phyloP scores from a whole-genome alignment of 2,113 vertebrate genomes.

The Notothenia rossii region DNA sequence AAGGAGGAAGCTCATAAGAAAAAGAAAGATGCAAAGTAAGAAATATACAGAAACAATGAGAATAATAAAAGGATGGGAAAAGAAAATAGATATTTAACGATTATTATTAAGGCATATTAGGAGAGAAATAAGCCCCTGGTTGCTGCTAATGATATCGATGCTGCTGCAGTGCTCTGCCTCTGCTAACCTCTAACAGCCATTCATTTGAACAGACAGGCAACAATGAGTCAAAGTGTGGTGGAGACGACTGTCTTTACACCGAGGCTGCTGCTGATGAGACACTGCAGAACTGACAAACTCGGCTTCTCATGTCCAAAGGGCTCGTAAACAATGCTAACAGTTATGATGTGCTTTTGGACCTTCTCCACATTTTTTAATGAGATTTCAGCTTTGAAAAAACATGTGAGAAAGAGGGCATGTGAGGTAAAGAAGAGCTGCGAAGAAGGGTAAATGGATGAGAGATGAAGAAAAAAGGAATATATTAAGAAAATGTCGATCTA shows the following conservation, averaged over 20 bases:
- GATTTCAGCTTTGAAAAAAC: neutral
- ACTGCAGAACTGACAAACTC: constrained; percentile 11
- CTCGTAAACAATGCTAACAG: constrained; percentile 16
- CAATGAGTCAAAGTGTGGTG: constrained; percentile 44
- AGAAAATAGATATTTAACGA: constrained; percentile 26
- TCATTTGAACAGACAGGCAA: constrained; percentile 40
- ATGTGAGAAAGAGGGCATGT: neutral
- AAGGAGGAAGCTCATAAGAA: constrained; percentile 5
- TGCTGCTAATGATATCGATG: constrained; percentile 61
- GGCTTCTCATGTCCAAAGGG: constrained; percentile 23
- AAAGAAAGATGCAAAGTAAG: constrained; percentile 7
- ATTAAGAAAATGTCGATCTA: neutral
- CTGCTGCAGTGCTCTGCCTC: constrained; percentile 50
- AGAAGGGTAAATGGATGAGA: neutral
- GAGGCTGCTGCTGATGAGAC: constrained; percentile 18
- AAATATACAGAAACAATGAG: neutral
- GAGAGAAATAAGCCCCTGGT: constrained; percentile 4
- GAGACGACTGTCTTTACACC: constrained; percentile 30
- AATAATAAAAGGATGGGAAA: neutral
- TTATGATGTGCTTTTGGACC: constrained; percentile 17
- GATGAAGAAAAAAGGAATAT: neutral
- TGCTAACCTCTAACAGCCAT: constrained; percentile 41
- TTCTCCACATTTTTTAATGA: constrained; percentile 14
- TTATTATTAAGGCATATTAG: constrained; percentile 16
- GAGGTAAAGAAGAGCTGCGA: neutral